Evolutionary conservation across 2,113 vertebrate genomes (phyloP), one percentile per base, ranked within the genome.

Genomic region (rabbit (Oryctolagus cuniculus)): DNA sequence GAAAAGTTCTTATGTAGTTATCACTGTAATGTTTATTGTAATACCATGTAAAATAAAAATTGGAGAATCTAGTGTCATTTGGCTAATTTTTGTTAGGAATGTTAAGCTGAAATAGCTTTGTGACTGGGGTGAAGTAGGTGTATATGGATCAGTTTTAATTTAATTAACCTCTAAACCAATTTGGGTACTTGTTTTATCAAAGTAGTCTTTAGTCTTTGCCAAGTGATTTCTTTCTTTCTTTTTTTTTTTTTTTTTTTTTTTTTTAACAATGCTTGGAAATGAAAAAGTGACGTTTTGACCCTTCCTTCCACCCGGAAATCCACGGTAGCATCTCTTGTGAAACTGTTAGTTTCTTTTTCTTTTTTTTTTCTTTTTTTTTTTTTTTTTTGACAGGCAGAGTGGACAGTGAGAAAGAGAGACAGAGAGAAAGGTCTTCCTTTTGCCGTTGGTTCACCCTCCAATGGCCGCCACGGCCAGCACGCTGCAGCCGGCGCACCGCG

Each of bases 31-130:
- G 53, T 51, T 88, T n/a, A 83, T 69, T 89, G 22, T 82, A 75
- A 34, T 58, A 24, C 24, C 53, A 11, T 67, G 8, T 74, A 82
- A 66, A 69, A 49, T 73, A 89, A 88, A 25, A 67, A 38, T 8
- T 58, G 25, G n/a, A 75, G 67, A 93, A 93, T 79, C 51, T 80
- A 36, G 24, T 80, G 31, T 74, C 5, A 74, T 75, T 67, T 89
- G 34, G 24, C 17, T 29, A 64, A 29, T 53, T 74, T 72, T 49
- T 77, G 55, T 77, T 75, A 34, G 67, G 38, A 74, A 27, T 44
- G 67, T 89, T 61, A 84, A 49, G 4, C 49, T 67, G 53, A 55
- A 77, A 34, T 5, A 67, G 1, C 67, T 83, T 81, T 83, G 19
- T 87, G 49, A 75, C 19, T 83, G 29, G 53, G 17, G 34, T 61